Percentiles rank a stretch among this genome's conserved stretches.
These are phyloP conservation scores for Drosophila baimaii DNA, from an alignment of 1,140 invertebrate species.

Conservation along the genomic window DNA sequence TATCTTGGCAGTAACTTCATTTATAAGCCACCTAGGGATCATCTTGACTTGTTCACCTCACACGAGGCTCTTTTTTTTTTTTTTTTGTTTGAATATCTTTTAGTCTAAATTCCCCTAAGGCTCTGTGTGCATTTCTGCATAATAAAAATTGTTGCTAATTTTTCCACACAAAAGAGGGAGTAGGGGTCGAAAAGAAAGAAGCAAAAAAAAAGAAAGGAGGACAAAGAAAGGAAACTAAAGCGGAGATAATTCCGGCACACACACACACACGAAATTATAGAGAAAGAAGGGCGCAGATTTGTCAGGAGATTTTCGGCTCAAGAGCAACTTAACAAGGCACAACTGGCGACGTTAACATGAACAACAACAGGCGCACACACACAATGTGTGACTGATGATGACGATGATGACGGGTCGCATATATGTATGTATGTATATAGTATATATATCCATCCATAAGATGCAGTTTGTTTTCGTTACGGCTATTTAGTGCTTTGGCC, in stretches of 20 bases:
- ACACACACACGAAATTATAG: slow-evolving; percentile 38
- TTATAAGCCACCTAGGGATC: not conserved
- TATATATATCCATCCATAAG: slow-evolving; percentile 26
- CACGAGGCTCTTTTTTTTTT: slow-evolving; percentile 14
- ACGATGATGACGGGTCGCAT: slow-evolving; percentile 17
- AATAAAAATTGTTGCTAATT: slow-evolving; percentile 45
- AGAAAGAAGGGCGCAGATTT: slow-evolving; percentile 41
- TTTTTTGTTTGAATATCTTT: slow-evolving; percentile 17
- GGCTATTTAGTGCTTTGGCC: slow-evolving; percentile 64
- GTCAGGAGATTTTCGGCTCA: slow-evolving; percentile 48
- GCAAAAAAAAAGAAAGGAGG: not conserved
- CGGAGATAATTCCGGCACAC: slow-evolving; percentile 40
- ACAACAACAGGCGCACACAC: slow-evolving; percentile 14
- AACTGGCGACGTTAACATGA: slow-evolving; percentile 11
- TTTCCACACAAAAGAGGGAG: slow-evolving; percentile 1
- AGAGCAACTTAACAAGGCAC: slow-evolving; percentile 46
- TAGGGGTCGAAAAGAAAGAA: not conserved
- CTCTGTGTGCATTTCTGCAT: slow-evolving; percentile 28
- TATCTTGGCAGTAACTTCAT: not conserved
- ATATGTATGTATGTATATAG: not conserved
- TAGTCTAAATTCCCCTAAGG: slow-evolving; percentile 15
- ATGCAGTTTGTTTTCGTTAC: slow-evolving; percentile 63
- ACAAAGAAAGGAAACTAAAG: slow-evolving; percentile 33
- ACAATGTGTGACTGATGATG: slow-evolving; percentile 46
- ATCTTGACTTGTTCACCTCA: slow-evolving; percentile 23